Conservation (phyloP, 2,797 vertebrate species). For the Parambassis ranga region DNA sequence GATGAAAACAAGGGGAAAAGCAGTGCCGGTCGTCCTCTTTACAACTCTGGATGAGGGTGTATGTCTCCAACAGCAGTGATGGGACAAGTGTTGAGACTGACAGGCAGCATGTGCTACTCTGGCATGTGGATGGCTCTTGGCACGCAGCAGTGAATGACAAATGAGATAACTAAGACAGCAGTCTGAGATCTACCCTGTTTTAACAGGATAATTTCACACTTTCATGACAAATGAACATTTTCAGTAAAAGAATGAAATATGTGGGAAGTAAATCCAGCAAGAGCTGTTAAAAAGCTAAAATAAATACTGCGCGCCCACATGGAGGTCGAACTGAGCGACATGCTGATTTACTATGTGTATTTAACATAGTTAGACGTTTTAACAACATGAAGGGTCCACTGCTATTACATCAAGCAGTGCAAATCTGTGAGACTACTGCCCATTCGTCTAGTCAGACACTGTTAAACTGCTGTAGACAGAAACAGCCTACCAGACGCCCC, state of each 20-base stretch:
- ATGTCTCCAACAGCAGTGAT: constrained; percentile 58
- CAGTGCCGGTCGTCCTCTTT: constrained; percentile 35
- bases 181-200: neutral
- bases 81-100: constrained; percentile 75
- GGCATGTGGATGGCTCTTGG: constrained; percentile 62
- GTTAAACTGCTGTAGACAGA: constrained; percentile 30
- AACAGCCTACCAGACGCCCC: constrained; percentile 27
- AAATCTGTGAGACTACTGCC: constrained; percentile 14
- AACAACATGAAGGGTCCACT: constrained; percentile 26
- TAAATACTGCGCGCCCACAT: neutral
- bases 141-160: constrained; percentile 33
- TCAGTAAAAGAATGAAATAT: neutral
- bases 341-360: constrained; percentile 26
- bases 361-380: constrained; percentile 21
- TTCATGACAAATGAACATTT: neutral
- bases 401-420: constrained; percentile 18
- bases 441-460: constrained; percentile 16
- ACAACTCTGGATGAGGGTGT: constrained; percentile 40
- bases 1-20: constrained; percentile 51
- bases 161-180: neutral
- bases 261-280: neutral
- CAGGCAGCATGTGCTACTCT: constrained; percentile 76
- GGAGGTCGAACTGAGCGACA: neutral
- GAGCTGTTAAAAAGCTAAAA: constrained; percentile 33
- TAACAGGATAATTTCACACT: neutral